Evolutionary conservation across 2,113 vertebrate species (phyloP), one percentile per base, ranked within the genome.

Genomic region (Corvus cornix): DNA sequence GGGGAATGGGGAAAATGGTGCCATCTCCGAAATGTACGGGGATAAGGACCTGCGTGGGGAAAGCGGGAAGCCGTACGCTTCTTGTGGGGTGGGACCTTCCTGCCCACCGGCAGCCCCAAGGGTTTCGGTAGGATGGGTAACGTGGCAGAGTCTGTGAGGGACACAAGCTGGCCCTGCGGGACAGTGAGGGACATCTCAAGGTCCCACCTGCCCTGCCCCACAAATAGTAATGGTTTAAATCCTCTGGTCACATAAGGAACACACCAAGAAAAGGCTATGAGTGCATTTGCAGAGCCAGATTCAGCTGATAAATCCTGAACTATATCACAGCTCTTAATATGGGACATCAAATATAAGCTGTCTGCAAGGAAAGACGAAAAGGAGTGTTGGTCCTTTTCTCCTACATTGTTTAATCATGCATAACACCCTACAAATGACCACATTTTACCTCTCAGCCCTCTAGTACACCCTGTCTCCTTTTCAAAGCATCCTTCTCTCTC

Each of bases 391-490:
- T 82, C 44, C 39, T 73, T 62, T 53, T 22, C 15, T 46, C 24
- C 48, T 62, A 7, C 11, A 0, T 3, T 3, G 6, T 31, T 78
- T 39, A n/a, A 28, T 28, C 37, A 8, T 13, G 20, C 26, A 1
- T 28, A 10, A 11, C 1, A 0, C 63, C 55, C 49, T 41, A 27
- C 41, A 49, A 24, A 79, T 43, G 5, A 30, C 13, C 15, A 6
- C 10, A 19, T 66, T 70, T 74, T 67, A 59, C 15, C 33, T 55
- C 31, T 59, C 81, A 39, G 59, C 43, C 10, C 16, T 46, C 9
- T 16, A 1, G 19, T 46, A 55, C 21, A 5, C 15, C 11, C 62
- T 10, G 1, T 18, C 30, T 31, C 30, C 59, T 67, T 27, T n/a
- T 35, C 53, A 33, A 23, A 82, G 53, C 67, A 76, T 43, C 35